Base-by-base conservation (phyloP, 2,888 invertebrate species). In the Mesorhabditis spiculigera region DNA sequence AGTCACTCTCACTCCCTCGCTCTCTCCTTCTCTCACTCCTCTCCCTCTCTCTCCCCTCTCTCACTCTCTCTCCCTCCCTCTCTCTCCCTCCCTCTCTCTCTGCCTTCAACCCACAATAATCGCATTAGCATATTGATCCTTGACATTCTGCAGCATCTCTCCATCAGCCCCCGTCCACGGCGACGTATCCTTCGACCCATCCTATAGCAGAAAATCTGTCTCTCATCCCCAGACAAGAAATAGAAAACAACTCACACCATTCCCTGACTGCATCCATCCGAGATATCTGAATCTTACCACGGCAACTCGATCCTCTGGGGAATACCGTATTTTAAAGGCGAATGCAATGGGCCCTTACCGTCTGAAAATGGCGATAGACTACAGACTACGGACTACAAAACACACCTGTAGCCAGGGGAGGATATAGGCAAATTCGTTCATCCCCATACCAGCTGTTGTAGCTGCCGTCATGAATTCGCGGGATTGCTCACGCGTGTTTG, bases 131-230 rank as follows among this genome's bases (percentile, higher is more conserved):
- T 82, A 84, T 70, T 80, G 79, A 67, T 82, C 82, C 65, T 81
- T 82, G 41, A 85, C 78, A 65, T 85, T 83, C 68, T 85, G 84
- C 44, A 83, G 73, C 74, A 80, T 79, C 13, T 81, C 78, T 16
- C 85, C 85, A 65, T 85, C 85, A 5, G 79, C 68, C 42, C 85
- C 85, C 28, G 81, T 79, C 85, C 85, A 85, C 5, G 85, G 85
- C 28, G 82, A 76, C 28, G 80, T 70, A 72, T 85, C 85, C 69
- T 85, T 85, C 10, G 80, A 78, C 42, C 83, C 85, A 61, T 83
- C 78, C 70, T 72, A 64, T 16, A 41, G 58, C n/a, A 10, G 1
- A 50, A 50, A 13, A 13, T 50, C n/a, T 50, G 58, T 28, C 28
- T 28, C 28, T 28, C 28, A 28, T 28, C 28, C 28, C 28, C 28